These are phyloP conservation scores for Hanleya hanleyi DNA, from an alignment of 2,888 invertebrate species.

Conservation along the genomic window DNA sequence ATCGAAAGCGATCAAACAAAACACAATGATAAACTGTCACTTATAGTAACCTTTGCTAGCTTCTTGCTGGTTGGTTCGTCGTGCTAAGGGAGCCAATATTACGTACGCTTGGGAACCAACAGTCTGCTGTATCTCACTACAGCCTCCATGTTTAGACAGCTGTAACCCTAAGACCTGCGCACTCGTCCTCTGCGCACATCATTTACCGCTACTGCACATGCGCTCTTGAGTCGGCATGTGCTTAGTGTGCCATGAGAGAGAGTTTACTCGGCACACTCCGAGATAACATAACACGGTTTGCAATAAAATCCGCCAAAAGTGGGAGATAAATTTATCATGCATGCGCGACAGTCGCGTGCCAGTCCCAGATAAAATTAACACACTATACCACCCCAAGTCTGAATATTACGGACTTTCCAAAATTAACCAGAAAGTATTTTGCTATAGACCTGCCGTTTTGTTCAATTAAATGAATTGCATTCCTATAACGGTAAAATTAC, in stretches of 20 bases:
- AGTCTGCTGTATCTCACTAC: slow-evolving; percentile 59
- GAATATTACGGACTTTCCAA: too few species aligned
- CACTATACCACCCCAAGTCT: too few species aligned
- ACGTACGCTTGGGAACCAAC: slow-evolving; percentile 66
- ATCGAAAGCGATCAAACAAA: slow-evolving; percentile 70
- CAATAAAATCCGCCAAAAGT: background rate
- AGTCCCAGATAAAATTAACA: background rate
- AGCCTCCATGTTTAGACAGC: slow-evolving; percentile 73
- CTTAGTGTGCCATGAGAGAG: slow-evolving; percentile 13
- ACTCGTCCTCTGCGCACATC: slow-evolving; percentile 63
- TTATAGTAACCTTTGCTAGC: slow-evolving; percentile 68
- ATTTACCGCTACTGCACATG: slow-evolving; percentile 10
- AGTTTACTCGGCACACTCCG: background rate
- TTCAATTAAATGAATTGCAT: too few species aligned
- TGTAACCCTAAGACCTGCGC: slow-evolving; percentile 68
- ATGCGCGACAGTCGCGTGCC: slow-evolving; percentile 8
- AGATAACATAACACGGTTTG: slow-evolving; percentile 1
- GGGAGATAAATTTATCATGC: slow-evolving; percentile 3
- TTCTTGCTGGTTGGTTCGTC: slow-evolving; percentile 60
- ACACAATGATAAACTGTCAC: slow-evolving; percentile 70
- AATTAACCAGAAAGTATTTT: too few species aligned
- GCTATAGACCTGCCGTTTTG: too few species aligned
- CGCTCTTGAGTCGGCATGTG: background rate
- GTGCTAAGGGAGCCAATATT: slow-evolving; percentile 36
- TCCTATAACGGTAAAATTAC: too few species aligned